These are phyloP conservation scores for Archips crataeganus DNA, from an alignment of 2,888 invertebrate genomes.

Conservation along the genomic window DNA sequence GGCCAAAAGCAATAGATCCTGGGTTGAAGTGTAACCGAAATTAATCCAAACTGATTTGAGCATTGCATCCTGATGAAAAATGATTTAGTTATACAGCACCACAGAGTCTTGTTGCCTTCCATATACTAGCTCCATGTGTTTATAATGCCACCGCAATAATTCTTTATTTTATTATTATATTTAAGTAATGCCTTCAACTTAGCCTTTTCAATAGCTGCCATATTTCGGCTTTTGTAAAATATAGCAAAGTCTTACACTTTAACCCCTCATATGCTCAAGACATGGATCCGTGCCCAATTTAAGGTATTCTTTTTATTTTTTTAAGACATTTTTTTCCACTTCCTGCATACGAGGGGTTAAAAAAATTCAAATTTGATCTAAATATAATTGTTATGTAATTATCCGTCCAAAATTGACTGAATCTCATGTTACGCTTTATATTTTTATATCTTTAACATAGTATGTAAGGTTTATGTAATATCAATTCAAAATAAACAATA, in stretches of 20 bases:
- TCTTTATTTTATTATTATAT: constrained; percentile 9
- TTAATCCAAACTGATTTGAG: too few species aligned
- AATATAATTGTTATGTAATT: constrained; percentile 51
- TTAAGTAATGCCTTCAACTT: constrained; percentile 30
- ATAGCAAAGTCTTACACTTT: constrained; percentile 32
- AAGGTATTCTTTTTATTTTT: too few species aligned
- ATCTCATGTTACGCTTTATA: constrained; percentile 66
- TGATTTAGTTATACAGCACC: background rate
- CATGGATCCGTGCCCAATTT: too few species aligned
- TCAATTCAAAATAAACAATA: constrained; percentile 36
- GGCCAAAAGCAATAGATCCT: too few species aligned
- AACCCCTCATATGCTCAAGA: background rate
- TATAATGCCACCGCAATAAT: constrained; percentile 18
- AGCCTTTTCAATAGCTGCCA: constrained; percentile 15
- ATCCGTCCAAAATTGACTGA: constrained; percentile 81
- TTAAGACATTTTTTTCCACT: too few species aligned
- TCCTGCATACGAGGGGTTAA: background rate
- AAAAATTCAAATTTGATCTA: constrained; percentile 12
- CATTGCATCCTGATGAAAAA: too few species aligned
- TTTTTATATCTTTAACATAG: constrained; percentile 48
- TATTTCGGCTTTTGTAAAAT: constrained; percentile 28
- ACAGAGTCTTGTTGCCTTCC: background rate
- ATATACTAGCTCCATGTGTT: background rate
- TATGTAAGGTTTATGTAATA: constrained; percentile 33
- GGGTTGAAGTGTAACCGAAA: too few species aligned